Evolutionary conservation across 2,113 vertebrate genomes (phyloP), one percentile per base, ranked within the genome.

Genomic region (Microtus pennsylvanicus): DNA sequence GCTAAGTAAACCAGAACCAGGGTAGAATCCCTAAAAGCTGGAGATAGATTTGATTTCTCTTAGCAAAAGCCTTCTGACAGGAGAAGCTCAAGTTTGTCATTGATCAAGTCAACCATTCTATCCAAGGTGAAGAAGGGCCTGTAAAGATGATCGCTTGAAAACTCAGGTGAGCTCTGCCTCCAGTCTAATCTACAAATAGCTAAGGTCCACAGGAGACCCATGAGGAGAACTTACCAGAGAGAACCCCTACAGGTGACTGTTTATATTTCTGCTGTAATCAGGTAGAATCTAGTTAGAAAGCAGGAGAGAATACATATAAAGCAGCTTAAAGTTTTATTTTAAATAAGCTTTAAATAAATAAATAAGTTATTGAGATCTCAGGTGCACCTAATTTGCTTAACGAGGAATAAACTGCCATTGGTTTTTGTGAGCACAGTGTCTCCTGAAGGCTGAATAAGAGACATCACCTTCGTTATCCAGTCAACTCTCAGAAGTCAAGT

Each of bases 321-420:
- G 26, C 33, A 82, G 7, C 52, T 74, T 75, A 61, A 63, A 69
- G 17, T 67, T 86, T 86, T 75, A 80, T 77, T 93, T 76, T 61
- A 21, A 92, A 85, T 95, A 78, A 83, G 11, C 42, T 83, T 81
- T 19, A 90, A 89, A 52, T 52, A 52, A 52, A 52, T 52, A 52
- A 52, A 52, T 52, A 52, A 78, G 70, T 89, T 52, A 91, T 16
- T 95, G 85, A 96, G 21, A 87, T 82, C 30, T 28, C 42, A 58
- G 17, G 30, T 83, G 75, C 38, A 50, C 89, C 38, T 87, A 74
- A 87, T 87, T 85, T 90, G 13, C 61, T 86, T 95, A 94, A 90
- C 63, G 14, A 92, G 30, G 81, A 91, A 33, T 76, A 42, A 90
- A 75, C 8, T 87, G 17, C 17, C 45, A n/a, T 30, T 42, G 76